Base-by-base conservation (phyloP, 2,113 vertebrate species). In the Monopterus albus region DNA sequence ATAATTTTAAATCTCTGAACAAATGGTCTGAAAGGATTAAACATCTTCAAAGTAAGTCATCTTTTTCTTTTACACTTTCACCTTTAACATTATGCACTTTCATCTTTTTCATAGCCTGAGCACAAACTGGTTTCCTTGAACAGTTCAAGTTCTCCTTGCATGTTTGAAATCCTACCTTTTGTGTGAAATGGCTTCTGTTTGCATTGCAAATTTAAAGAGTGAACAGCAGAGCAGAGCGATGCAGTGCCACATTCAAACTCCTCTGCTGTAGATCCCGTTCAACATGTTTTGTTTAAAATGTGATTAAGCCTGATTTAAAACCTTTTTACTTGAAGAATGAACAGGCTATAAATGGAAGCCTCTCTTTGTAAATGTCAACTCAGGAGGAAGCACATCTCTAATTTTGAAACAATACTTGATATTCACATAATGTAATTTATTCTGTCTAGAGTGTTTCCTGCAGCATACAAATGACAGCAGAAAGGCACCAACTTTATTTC, bases 21-120 rank as follows among this genome's bases (percentile, higher is more conserved):
- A 91, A 93, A 94, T 94, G 93, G 57, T 93, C 81, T 92, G 79
- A 93, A 82, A 84, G 66, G 73, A 83, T 21, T 43, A 73, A 71
- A 57, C 56, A 13, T 82, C 77, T 72, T 42, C 63, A 15, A 84
- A 90, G 93, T 94, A 91, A 88, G 91, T 89, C 61, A 36, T 21
- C 21, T 20, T 45, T 72, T 65, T 69, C 23, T 33, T 75, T 79
- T 7, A 4, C 21, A 40, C 4, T 17, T 9, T 1, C 1, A 6
- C 2, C 6, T 11, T n/a, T 25, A 12, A 7, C 7, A 5, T 8
- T 18, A 42, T 15, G 18, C 9, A 10, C 49, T 31, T 38, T 47
- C 26, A 26, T 13, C 20, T 73, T 43, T 45, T 23, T 7, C 14
- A 1, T 40, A 70, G 25, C 35, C 6, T 40, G 20, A 43, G 15